A percentile compares a stretch with the other conserved stretches of the same genome.
Conservation (phyloP, 1,140 invertebrate species). For the Melanaphis sacchari region DNA sequence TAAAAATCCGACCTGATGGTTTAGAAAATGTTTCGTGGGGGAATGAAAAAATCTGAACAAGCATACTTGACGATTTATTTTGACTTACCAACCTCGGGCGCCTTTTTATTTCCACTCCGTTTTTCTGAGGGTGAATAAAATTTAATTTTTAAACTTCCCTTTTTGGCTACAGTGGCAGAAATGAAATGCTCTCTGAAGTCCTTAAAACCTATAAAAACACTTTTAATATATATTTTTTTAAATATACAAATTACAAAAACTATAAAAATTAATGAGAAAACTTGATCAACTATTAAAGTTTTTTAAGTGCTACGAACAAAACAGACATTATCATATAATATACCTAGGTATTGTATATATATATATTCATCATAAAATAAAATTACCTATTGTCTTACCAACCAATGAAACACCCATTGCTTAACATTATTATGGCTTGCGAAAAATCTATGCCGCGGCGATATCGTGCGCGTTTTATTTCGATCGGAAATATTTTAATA, state of each 20-base stretch:
- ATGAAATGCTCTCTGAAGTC: constrained; percentile 32
- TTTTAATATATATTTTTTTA: not conserved
- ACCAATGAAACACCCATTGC: too few relatives aligned
- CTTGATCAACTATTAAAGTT: constrained; percentile 34
- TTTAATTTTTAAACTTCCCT: constrained; percentile 54
- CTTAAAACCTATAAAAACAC: constrained; percentile 40
- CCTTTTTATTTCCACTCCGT: constrained; percentile 43
- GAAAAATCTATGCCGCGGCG: not conserved
- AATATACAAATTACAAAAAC: not conserved
- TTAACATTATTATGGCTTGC: not conserved
- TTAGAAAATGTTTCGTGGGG: not conserved
- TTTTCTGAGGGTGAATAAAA: constrained; percentile 55
- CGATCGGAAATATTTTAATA: not conserved
- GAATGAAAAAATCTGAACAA: constrained; percentile 39
- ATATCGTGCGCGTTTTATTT: not conserved
- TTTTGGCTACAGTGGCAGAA: not conserved
- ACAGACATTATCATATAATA: not conserved
- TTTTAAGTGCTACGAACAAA: constrained; percentile 3
- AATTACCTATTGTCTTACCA: not conserved
- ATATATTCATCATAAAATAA: not conserved
- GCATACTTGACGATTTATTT: constrained; percentile 53
- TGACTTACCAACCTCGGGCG: constrained; percentile 48
- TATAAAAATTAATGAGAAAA: constrained; percentile 42
- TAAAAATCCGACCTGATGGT: not conserved
- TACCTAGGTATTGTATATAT: not conserved